These are phyloP conservation scores for Spinus pinus DNA, from an alignment of 2,797 vertebrate species.

Conservation along the genomic window DNA sequence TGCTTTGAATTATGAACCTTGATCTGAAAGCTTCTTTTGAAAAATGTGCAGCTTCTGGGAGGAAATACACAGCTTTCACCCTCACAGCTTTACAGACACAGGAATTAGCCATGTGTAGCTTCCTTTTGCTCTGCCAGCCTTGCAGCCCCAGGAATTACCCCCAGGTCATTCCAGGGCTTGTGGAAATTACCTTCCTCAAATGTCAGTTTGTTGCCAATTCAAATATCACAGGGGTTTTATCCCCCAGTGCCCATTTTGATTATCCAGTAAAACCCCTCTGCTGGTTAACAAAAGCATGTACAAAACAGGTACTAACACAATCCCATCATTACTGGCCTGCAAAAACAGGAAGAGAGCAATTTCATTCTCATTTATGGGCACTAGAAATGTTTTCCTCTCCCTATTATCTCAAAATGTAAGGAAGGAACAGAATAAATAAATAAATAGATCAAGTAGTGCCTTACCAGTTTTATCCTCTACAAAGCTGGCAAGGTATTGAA, in stretches of 20 bases:
- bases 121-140: background rate
- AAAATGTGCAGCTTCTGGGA: background rate
- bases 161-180: background rate
- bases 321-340: background rate
- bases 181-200: background rate
- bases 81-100: background rate
- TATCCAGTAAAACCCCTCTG: background rate
- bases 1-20: background rate
- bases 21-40: background rate
- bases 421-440: background rate
- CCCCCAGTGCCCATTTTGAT: background rate
- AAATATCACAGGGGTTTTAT: background rate
- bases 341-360: background rate
- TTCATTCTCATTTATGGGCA: background rate
- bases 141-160: background rate
- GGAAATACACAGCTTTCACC: background rate
- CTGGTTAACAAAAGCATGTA: background rate
- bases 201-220: background rate
- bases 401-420: background rate
- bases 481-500: slow-evolving; percentile 57
- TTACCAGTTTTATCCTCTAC: slow-evolving; percentile 61
- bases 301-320: background rate
- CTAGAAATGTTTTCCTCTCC: background rate
- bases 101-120: background rate
- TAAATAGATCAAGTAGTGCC: background rate